Evolutionary conservation across 2,113 vertebrate species (phyloP).

Genomic region (Petrocephalus microphthalmus): DNA sequence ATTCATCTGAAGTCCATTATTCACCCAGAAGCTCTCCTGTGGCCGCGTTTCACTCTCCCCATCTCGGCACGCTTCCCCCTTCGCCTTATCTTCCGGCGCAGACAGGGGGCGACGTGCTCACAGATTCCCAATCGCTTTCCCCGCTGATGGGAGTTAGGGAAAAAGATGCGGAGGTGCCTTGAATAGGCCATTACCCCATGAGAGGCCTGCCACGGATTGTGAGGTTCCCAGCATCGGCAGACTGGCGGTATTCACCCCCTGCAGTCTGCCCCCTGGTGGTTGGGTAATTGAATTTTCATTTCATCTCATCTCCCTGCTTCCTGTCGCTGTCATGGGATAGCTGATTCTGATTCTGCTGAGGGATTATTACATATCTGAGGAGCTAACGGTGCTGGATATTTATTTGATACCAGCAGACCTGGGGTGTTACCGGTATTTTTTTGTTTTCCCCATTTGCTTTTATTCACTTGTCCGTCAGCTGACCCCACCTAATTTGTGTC

Average conservation of each 20-base stretch:
- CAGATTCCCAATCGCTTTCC: neutral
- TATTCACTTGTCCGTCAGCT: neutral
- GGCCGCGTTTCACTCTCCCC: neutral
- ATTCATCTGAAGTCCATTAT: neutral
- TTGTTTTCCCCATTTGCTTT: neutral
- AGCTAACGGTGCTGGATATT: neutral
- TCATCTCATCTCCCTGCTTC: neutral
- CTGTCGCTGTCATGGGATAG: neutral
- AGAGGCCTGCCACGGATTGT: neutral
- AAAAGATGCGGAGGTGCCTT: neutral
- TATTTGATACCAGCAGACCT: neutral
- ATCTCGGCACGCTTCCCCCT: neutral
- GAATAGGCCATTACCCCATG: neutral
- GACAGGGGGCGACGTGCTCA: neutral
- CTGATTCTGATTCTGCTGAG: neutral
- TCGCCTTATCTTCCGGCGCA: neutral
- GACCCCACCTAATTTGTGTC: neutral
- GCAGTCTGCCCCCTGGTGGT: neutral
- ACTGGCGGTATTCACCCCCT: neutral
- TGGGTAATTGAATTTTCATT: constrained; percentile 15
- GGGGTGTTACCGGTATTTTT: neutral
- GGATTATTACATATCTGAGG: neutral
- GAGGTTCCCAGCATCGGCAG: neutral
- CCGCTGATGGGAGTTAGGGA: neutral
- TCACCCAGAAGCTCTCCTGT: neutral